Conservation (phyloP, 2,797 vertebrate genomes). For the Acestrorhynchus altus region DNA sequence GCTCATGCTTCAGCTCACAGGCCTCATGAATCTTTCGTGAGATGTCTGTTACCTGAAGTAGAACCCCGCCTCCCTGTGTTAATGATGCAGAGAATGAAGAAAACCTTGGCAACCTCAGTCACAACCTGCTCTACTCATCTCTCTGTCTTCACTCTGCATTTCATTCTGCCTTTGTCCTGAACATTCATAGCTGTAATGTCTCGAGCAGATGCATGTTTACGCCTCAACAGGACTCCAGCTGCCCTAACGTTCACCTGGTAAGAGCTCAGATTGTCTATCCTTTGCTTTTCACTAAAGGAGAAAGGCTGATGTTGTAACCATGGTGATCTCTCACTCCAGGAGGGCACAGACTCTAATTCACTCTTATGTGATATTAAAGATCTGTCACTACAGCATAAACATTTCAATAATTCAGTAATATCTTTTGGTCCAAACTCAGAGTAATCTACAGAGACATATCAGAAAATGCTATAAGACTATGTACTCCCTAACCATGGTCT, state of each 20-base stretch:
- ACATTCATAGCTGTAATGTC: conserved; percentile 15
- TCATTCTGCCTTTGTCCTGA: background rate
- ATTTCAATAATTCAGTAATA: too few species aligned
- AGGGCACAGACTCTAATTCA: conserved; percentile 11
- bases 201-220: conserved; percentile 6
- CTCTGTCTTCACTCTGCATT: conserved; percentile 3
- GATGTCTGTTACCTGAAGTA: conserved; percentile 32
- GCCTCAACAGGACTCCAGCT: conserved; percentile 1
- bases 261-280: conserved; percentile 21
- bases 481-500: too few species aligned
- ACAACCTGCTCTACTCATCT: conserved; percentile 18
- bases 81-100: conserved; percentile 12
- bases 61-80: conserved; percentile 23
- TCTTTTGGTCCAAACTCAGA: too few species aligned
- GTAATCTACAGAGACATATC: too few species aligned
- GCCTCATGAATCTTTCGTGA: conserved; percentile 17
- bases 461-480: too few species aligned
- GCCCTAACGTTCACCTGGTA: conserved; percentile 33
- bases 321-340: conserved; percentile 15
- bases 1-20: conserved; percentile 31
- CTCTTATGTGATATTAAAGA: conserved; percentile 24
- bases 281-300: conserved; percentile 25
- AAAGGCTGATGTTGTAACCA: conserved; percentile 22
- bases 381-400: background rate
- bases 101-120: conserved; percentile 25